phyloP scores from a whole-genome alignment of 1,140 invertebrate species.

The Caenorhabditis tropicalis region DNA sequence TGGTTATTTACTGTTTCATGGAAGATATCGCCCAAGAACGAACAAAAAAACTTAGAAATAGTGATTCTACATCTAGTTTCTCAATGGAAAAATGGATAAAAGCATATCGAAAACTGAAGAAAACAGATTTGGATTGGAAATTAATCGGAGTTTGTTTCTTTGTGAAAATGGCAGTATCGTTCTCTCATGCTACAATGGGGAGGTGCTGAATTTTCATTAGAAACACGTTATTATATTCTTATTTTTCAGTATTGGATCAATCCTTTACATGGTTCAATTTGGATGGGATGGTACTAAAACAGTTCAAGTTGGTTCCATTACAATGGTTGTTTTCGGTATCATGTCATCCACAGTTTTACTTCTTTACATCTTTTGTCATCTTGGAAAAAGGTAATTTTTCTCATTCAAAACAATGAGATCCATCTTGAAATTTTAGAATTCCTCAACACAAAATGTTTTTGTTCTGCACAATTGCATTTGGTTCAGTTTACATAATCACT shows the following conservation, averaged over 20 bases:
- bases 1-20: neutral
- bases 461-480: neutral
- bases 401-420: neutral
- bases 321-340: neutral
- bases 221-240: neutral
- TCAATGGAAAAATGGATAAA: constrained; percentile 3
- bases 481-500: neutral
- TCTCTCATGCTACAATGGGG: neutral
- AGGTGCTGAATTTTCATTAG: no score
- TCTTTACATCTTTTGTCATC: constrained; percentile 10
- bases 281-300: neutral
- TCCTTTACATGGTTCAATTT: neutral
- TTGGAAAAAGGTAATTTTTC: neutral
- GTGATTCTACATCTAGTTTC: neutral
- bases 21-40: neutral
- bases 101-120: neutral
- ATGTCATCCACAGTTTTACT: neutral
- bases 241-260: neutral
- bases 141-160: constrained; percentile 12
- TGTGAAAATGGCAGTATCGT: neutral
- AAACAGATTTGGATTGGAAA: neutral
- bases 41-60: neutral
- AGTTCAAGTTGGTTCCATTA: neutral
- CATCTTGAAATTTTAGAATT: neutral
- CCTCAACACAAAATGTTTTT: neutral